Base-by-base conservation (phyloP, 2,888 invertebrate genomes). In the Pedicia rivosa region DNA sequence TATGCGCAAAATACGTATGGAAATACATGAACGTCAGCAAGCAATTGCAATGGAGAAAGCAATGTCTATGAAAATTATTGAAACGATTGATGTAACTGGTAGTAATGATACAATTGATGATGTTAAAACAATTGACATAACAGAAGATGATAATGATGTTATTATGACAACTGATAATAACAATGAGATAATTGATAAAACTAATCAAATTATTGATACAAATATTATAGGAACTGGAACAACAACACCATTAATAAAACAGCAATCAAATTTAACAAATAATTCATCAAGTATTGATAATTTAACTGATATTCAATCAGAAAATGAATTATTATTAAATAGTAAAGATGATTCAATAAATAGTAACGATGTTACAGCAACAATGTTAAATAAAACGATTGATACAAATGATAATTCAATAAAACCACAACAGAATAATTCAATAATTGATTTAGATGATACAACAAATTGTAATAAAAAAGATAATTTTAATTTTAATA, bases 1-100 rank as follows among this genome's bases (percentile, higher is more conserved):
- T 46, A 75, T 75, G 50, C 67, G 82, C 24, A 86, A 83, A 55
- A 63, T 77, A 0, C 68, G 84, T 38, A 67, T 78, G 38, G 83
- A 83, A 50, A 79, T 79, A 5, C 70, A 71, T 4, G 78, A 79
- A 67, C 73, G 53, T 42, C 55, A 54, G 3, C 43, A 37, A 24
- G 59, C 60, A 41, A 52, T 56, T n/a, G 59, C 59, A 20, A 46
- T 56, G 5, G 41, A 41, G 35, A 35, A 38, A 22, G 58, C 57
- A 43, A 54, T 56, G 8, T 55, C 56, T 7, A 53, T 55, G 51
- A 52, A 54, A 41, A 55, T 55, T 54, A 33, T 57, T 55, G 33
- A 24, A 42, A 32, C 55, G 55, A 43, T 53, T 53, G 36, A 54
- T 47, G 68, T 70, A 61, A 60, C 60, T 53, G 45, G 57, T 63